Conservation (phyloP, 2,888 invertebrate species). For the Emmelina monodactyla region DNA sequence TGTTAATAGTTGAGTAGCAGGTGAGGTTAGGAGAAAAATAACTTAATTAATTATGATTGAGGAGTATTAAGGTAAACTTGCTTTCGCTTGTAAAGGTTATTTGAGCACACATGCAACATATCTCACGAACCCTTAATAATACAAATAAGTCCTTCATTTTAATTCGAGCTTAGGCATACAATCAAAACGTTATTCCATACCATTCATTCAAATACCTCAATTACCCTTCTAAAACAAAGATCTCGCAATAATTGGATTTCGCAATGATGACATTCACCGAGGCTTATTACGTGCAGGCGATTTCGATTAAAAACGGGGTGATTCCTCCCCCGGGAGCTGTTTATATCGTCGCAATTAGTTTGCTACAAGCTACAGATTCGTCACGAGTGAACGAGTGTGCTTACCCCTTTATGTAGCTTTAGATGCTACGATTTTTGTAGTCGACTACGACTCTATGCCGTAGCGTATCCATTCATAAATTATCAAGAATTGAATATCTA, state of each 20-base stretch:
- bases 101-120: too few species aligned
- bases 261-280: slow-evolving; percentile 4
- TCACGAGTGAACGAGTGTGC: slow-evolving; percentile 49
- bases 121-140: too few species aligned
- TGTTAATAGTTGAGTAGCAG: too few species aligned
- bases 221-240: neutral
- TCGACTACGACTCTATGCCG: too few species aligned
- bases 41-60: neutral
- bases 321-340: slow-evolving; percentile 42
- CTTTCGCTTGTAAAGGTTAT: neutral
- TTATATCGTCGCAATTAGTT: slow-evolving; percentile 65
- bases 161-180: too few species aligned
- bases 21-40: too few species aligned
- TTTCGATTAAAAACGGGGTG: slow-evolving; percentile 34
- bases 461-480: too few species aligned
- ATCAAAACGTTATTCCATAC: neutral
- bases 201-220: neutral
- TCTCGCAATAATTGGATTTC: slow-evolving; percentile 5
- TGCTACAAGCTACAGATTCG: slow-evolving; percentile 55
- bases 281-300: slow-evolving; percentile 24
- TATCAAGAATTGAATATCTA: too few species aligned
- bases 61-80: neutral
- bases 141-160: too few species aligned
- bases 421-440: slow-evolving; percentile 18
- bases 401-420: slow-evolving; percentile 40